Evolutionary conservation across 2,113 vertebrate genomes (phyloP).

Genomic region (Myotis lucifugus): DNA sequence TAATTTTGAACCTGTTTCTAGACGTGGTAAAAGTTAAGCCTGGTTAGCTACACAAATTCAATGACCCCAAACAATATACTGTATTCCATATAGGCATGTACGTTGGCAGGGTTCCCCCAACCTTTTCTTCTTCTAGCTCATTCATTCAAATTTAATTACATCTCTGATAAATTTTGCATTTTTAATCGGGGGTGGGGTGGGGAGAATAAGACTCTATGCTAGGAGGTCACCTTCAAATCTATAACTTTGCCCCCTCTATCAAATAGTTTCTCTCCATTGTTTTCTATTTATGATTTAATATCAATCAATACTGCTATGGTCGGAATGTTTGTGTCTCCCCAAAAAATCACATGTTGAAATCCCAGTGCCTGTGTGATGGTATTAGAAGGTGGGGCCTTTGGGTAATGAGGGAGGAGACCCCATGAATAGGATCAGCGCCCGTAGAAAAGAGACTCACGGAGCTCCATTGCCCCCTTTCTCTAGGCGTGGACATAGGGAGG

Average conservation of each 20-base stretch:
- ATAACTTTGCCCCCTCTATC: not conserved
- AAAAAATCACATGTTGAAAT: not conserved
- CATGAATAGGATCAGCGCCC: not conserved
- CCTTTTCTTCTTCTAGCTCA: not conserved
- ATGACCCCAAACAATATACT: not conserved
- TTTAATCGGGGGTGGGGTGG: not conserved
- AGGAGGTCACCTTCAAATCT: not conserved
- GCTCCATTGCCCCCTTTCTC: not conserved
- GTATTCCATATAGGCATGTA: not conserved
- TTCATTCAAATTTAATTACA: not conserved
- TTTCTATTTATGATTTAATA: not conserved
- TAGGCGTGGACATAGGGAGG: not conserved
- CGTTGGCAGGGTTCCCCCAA: not conserved
- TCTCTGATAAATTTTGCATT: not conserved
- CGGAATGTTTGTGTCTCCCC: not conserved
- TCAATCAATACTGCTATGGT: not conserved
- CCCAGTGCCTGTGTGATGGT: not conserved
- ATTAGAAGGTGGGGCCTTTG: not conserved
- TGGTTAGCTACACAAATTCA: not conserved
- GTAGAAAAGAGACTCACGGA: not conserved
- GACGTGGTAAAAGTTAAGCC: not conserved
- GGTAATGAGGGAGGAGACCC: not conserved
- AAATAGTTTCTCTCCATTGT: not conserved
- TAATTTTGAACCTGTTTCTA: not conserved
- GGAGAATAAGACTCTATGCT: not conserved